Evolutionary conservation across 2,888 invertebrate species (phyloP).

Genomic region (Zeuzera pyrina): DNA sequence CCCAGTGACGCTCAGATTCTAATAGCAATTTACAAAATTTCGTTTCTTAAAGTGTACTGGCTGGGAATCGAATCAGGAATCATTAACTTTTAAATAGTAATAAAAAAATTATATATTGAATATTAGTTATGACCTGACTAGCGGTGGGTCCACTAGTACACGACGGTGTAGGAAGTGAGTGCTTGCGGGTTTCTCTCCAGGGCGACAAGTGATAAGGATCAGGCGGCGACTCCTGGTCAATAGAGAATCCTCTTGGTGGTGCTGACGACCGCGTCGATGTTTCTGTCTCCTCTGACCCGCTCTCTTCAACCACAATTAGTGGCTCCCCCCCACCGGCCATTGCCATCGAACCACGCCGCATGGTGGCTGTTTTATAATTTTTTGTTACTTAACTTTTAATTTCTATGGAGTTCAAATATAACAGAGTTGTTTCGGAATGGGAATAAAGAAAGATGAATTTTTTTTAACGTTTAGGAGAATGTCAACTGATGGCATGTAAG

Average conservation of each 20-base stretch:
- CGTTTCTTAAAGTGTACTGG: no score
- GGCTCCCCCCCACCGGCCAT: constrained; percentile 78
- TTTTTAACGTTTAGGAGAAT: no score
- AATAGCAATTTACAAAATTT: no score
- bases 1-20: no score
- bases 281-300: constrained; percentile 78
- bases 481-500: no score
- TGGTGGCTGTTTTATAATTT: constrained; percentile 66
- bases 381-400: no score
- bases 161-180: constrained; percentile 87
- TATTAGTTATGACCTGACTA: constrained; percentile 81
- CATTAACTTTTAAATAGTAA: no score
- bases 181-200: constrained; percentile 85
- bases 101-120: no score
- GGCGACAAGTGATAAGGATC: constrained; percentile 88
- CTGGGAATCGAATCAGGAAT: no score
- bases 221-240: constrained; percentile 84
- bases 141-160: constrained; percentile 90
- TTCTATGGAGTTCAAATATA: no score
- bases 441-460: no score
- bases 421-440: no score
- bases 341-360: constrained; percentile 79
- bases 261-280: constrained; percentile 67
- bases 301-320: constrained; percentile 87
- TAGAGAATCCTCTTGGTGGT: constrained; percentile 74